These are phyloP conservation scores for Rhinopomastus cyanomelas DNA, from an alignment of 2,113 vertebrate species.

Conservation along the genomic window DNA sequence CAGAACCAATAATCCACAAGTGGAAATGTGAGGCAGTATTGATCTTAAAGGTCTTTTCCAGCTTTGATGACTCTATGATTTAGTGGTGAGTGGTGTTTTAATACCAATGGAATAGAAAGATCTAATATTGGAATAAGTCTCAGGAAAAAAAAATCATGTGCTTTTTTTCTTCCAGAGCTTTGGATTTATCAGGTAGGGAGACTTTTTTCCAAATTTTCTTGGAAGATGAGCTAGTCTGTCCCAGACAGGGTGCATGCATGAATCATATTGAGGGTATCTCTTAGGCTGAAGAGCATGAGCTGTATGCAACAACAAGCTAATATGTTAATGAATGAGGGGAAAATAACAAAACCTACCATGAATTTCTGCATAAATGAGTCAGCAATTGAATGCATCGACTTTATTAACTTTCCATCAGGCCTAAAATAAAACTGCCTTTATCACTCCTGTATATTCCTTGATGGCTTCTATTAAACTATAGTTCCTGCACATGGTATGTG, in stretches of 20 bases:
- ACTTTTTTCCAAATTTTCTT: neutral
- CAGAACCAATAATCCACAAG: accelerated
- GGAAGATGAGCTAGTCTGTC: neutral
- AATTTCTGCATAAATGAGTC: neutral
- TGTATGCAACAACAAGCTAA: neutral
- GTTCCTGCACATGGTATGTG: neutral
- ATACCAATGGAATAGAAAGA: neutral
- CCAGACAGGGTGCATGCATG: neutral
- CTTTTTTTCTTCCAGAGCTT: neutral
- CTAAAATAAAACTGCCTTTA: neutral
- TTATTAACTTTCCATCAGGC: neutral
- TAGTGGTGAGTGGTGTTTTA: neutral
- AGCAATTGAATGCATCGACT: neutral
- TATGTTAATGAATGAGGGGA: neutral
- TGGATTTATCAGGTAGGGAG: neutral
- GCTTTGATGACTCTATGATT: too few relatives aligned
- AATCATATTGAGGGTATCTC: neutral
- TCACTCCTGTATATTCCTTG: neutral
- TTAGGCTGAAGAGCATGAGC: neutral
- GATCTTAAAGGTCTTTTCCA: too few relatives aligned
- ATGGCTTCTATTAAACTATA: neutral
- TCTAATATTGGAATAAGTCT: neutral
- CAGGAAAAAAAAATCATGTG: neutral
- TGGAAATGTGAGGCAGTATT: neutral
- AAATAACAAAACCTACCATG: neutral